These are phyloP conservation scores for Drosophila antonietae DNA, from an alignment of 2,888 invertebrate genomes.

Conservation along the genomic window DNA sequence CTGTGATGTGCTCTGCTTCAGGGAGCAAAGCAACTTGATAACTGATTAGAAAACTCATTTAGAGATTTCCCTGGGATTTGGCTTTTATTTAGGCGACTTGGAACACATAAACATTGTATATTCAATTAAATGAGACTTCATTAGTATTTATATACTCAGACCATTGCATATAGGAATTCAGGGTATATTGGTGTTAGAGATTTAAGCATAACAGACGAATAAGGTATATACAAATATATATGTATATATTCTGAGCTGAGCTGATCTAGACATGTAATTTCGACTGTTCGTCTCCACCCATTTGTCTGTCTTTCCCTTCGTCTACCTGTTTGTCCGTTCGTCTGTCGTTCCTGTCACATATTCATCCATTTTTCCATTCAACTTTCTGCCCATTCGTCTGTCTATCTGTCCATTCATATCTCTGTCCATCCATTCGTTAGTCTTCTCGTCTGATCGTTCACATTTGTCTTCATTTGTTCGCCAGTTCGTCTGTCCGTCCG, in stretches of 20 bases:
- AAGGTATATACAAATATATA: neutral
- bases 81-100: neutral
- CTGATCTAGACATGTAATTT: neutral
- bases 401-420: too few species aligned
- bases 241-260: neutral
- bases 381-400: neutral
- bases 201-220: too few species aligned
- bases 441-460: neutral
- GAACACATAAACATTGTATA: neutral
- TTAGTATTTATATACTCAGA: neutral
- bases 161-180: too few species aligned
- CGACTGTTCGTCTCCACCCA: too few species aligned
- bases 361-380: too few species aligned
- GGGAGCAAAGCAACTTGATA: conserved; percentile 6
- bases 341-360: too few species aligned
- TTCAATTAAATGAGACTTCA: neutral
- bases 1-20: neutral
- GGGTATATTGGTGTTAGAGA: neutral
- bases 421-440: too few species aligned
- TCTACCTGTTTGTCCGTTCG: too few species aligned
- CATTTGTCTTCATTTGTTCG: neutral
- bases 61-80: neutral
- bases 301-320: too few species aligned
- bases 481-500: neutral
- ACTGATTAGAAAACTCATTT: conserved; percentile 23